Conservation (phyloP, 1,140 invertebrate species). For the Mya arenaria region DNA sequence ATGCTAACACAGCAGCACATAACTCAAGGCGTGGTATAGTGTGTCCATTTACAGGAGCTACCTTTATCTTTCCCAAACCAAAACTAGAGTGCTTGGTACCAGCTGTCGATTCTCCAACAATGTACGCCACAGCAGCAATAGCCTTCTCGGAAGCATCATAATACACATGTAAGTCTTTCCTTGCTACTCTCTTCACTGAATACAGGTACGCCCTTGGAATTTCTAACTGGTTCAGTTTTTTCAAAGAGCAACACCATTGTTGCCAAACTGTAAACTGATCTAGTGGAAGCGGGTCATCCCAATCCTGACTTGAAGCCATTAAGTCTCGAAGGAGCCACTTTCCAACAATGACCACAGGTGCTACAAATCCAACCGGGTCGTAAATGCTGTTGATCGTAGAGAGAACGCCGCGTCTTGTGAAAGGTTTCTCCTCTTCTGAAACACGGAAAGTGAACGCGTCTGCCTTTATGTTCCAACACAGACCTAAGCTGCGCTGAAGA, state of each 20-base stretch:
- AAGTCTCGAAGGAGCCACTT: slow-evolving; percentile 54
- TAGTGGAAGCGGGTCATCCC: slow-evolving; percentile 53
- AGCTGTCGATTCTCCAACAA: slow-evolving; percentile 6
- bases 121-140: slow-evolving; percentile 62
- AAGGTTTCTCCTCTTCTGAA: slow-evolving; percentile 15
- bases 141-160: slow-evolving; percentile 71
- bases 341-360: slow-evolving; percentile 56
- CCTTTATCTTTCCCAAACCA: slow-evolving; percentile 21
- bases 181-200: slow-evolving; percentile 67
- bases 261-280: neutral
- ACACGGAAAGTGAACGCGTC: slow-evolving; percentile 56
- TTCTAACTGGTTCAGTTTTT: slow-evolving; percentile 19
- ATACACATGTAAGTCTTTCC: slow-evolving; percentile 66
- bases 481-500: slow-evolving; percentile 57
- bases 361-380: slow-evolving; percentile 48
- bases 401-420: slow-evolving; percentile 49
- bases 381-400: slow-evolving; percentile 50
- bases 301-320: slow-evolving; percentile 6
- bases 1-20: neutral
- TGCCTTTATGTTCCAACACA: slow-evolving; percentile 53
- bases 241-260: slow-evolving; percentile 12
- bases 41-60: slow-evolving; percentile 46
- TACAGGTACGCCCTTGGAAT: slow-evolving; percentile 19
- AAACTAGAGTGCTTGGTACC: slow-evolving; percentile 9
- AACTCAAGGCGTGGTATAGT: slow-evolving; percentile 56